Evolutionary conservation across 2,113 vertebrate species (phyloP).

Genomic region (Pungitius pungitius): DNA sequence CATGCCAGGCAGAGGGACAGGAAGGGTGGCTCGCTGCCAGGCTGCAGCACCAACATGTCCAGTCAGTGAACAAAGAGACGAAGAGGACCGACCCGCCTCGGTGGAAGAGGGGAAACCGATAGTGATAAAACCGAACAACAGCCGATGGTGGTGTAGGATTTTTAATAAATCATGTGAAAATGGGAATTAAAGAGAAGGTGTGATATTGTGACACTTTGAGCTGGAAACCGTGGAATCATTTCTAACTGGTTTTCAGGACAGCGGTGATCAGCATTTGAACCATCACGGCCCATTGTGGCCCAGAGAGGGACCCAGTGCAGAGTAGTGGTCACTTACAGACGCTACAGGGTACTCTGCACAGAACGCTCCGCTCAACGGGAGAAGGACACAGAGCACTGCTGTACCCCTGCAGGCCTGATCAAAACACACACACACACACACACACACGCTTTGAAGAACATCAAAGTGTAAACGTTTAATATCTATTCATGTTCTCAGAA

Average conservation of each 20-base stretch:
- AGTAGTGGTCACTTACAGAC: conserved; percentile 82
- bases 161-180: background rate
- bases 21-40: conserved; percentile 62
- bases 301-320: too few relatives aligned
- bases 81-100: background rate
- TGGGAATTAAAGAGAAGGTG: background rate
- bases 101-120: background rate
- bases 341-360: conserved; percentile 83
- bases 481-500: too few relatives aligned
- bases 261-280: conserved; percentile 17
- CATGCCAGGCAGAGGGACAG: conserved; percentile 62
- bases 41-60: conserved; percentile 64
- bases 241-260: conserved; percentile 31
- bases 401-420: conserved; percentile 75
- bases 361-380: conserved; percentile 73
- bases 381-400: conserved; percentile 73
- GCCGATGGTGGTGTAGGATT: background rate
- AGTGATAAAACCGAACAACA: background rate
- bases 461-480: background rate
- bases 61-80: conserved; percentile 50
- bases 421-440: conserved; percentile 57
- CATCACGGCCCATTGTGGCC: background rate
- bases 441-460: conserved; percentile 18
- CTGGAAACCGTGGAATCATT: conserved; percentile 34
- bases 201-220: conserved; percentile 17